Evolutionary conservation across 2,888 invertebrate species (phyloP).

Genomic region (Epinotia demarniana): DNA sequence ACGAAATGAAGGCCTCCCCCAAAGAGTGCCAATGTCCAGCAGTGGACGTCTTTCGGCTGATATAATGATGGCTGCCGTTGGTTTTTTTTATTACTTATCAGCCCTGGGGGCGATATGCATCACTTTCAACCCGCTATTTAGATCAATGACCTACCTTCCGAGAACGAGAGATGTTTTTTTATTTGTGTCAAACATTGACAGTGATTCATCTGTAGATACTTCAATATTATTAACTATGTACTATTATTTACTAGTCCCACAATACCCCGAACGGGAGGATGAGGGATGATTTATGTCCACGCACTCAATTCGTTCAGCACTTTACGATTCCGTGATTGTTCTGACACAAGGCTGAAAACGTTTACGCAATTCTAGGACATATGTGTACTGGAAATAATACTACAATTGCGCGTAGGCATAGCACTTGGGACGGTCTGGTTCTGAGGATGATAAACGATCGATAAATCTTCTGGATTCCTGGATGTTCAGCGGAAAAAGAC

Average conservation of each 20-base stretch:
- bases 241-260: neutral
- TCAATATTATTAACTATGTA: neutral
- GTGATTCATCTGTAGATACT: neutral
- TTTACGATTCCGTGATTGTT: constrained; percentile 26
- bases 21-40: too few relatives aligned
- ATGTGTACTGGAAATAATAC: neutral
- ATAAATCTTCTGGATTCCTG: constrained; percentile 27
- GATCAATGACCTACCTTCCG: too few relatives aligned
- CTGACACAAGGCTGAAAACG: neutral
- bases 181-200: neutral
- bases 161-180: too few relatives aligned
- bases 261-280: neutral
- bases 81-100: too few relatives aligned
- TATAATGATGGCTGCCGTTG: too few relatives aligned
- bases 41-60: too few relatives aligned
- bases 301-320: constrained; percentile 5
- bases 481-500: neutral
- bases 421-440: neutral
- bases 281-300: constrained; percentile 16
- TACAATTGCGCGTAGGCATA: neutral
- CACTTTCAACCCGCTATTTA: too few relatives aligned
- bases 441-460: constrained; percentile 3
- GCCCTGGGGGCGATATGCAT: too few relatives aligned
- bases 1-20: too few relatives aligned
- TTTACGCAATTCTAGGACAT: neutral